Evolutionary conservation across 2,113 vertebrate genomes (phyloP), one percentile per base, ranked within the genome.

Genomic region (Eublepharis macularius): DNA sequence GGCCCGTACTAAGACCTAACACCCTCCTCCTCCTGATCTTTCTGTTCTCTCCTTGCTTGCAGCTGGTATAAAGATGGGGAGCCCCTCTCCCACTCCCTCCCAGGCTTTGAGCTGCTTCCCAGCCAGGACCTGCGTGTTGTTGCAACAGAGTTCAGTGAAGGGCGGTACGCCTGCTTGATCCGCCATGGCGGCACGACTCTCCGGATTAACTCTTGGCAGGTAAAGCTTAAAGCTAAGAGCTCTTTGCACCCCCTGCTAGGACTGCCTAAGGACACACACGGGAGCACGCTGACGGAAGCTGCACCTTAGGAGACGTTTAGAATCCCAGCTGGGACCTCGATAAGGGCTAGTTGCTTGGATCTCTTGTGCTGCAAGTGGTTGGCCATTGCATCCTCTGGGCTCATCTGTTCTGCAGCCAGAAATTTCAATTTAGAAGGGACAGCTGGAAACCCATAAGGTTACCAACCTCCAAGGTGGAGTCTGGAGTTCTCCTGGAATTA

Each of bases 21-120:
- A 41, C 16, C 43, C 21, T n/a, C 19, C n/a, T 39, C 11, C 34
- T 7, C 36, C 73, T 73, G 19, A 2, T n/a, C 49, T 36, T 17
- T 36, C 36, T 47, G 14, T 17, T 29, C 17, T 43, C 54, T 21
- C 54, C 17, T 57, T 54, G 2, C 43, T 72, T 85, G 16, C 92
- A 97, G 97, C 90, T 98, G 97, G 97, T 97, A 95, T 68, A 98
- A 97, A 83, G 97, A 98, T 1, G 96, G 97, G 0, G 96, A 96
- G 87, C 96, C 94, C 84, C 94, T 97, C 65, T 63, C 95, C 1
- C 81, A 84, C 13, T 97, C 97, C 3, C 83, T 97, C 51, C 96
- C 96, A 0, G 96, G 97, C 4, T 94, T 97, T 81, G 95, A 97
- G 17, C 74, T 94, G 34, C 92, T 97, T 90, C 97, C 97, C 87